Conservation (phyloP, 37 sponge, comb jelly and placozoan genomes). For the Mnemiopsis leidyi region DNA sequence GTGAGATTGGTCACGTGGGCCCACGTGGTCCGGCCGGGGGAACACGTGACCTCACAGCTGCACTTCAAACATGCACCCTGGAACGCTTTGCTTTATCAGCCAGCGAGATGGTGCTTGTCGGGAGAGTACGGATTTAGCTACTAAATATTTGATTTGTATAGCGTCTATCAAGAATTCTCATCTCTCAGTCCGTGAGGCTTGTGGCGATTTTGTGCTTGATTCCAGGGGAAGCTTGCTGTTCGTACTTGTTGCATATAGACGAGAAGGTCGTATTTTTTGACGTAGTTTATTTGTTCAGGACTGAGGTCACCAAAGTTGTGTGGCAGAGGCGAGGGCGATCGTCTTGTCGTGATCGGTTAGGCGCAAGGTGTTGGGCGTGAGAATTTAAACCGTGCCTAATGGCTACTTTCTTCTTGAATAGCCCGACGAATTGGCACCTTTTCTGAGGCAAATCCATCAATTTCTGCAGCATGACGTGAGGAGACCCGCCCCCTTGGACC, state of each 20-base stretch:
- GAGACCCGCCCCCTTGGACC: neutral
- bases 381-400: too few relatives aligned
- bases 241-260: too few relatives aligned
- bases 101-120: constrained; percentile 29
- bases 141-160: constrained; percentile 34
- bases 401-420: too few relatives aligned
- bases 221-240: too few relatives aligned
- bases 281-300: too few relatives aligned
- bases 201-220: neutral
- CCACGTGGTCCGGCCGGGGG: neutral
- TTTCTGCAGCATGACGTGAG: neutral
- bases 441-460: too few relatives aligned
- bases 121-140: neutral
- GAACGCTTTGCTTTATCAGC: constrained; percentile 38
- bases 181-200: neutral
- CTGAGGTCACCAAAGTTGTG: too few relatives aligned
- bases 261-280: too few relatives aligned
- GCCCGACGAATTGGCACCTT: too few relatives aligned
- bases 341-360: too few relatives aligned
- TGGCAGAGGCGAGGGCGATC: too few relatives aligned
- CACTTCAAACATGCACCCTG: constrained; percentile 16
- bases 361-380: too few relatives aligned
- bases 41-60: constrained; percentile 11
- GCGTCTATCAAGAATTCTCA: constrained; percentile 36
- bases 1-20: neutral